Evolutionary conservation across 2,797 vertebrate species (phyloP), one percentile per base, ranked within the genome.

Genomic region (Trachops cirrhosus): DNA sequence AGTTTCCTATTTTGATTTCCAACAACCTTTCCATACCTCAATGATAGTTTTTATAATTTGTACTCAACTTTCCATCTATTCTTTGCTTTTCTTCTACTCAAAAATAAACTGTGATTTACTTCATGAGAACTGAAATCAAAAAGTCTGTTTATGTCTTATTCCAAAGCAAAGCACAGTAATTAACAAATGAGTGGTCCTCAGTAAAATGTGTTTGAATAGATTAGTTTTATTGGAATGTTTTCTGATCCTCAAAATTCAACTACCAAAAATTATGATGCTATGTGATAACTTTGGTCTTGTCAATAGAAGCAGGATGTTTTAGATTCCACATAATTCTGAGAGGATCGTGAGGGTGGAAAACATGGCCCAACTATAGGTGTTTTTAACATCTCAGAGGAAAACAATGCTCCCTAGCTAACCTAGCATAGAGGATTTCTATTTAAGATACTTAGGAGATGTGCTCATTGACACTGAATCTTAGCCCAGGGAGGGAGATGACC

Each of bases 361-460:
- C 85, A 82, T 87, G 86, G 82, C 46, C 82, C 62, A 41, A 24
- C 37, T 54, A n/a, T 59, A 68, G 57, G 46, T 84, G 59, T 80
- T 94, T 67, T 74, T 67, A 85, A 50, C 39, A 89, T 94, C 82
- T 83, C 52, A 94, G 62, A 26, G 89, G 44, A 91, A 92, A 92
- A 86, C 79, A 5, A 0, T 86, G 24, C 34, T 59, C 62, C 44
- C 9, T 89, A 34, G 6, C 11, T 48, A 64, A 57, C 64, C 75
- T 83, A 50, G 2, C 4, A 85, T 18, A 86, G 68, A 89, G 15
- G 14, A 88, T 73, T 95, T 6, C 70, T 70, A 77, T 91, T 91
- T 59, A 89, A 88, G 22, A 77, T 64, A 80, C 89, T 91, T 83
- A 95, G 37, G n/a, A 96, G 75, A 77, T 86, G 48, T 86, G 62